Evolutionary conservation across 1,140 invertebrate genomes (phyloP).

Genomic region (Eriocheir sinensis): DNA sequence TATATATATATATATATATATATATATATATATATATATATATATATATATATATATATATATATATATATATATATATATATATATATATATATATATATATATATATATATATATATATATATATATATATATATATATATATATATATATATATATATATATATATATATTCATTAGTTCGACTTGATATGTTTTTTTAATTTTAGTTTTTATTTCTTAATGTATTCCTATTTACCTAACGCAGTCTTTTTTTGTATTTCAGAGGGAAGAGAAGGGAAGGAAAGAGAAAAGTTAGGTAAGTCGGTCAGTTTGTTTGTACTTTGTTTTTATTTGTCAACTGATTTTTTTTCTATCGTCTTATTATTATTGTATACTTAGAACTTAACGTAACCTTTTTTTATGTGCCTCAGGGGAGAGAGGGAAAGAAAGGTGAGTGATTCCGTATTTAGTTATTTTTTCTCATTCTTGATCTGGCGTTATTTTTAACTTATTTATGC

Average conservation of each 20-base stretch:
- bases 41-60: background rate
- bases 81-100: background rate
- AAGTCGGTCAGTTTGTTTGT: background rate
- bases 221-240: background rate
- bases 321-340: background rate
- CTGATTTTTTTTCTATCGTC: background rate
- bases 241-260: background rate
- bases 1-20: background rate
- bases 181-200: background rate
- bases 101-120: constrained; percentile 42
- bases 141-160: constrained; percentile 53
- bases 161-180: constrained; percentile 47
- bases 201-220: background rate
- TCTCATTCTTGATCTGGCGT: too few species aligned
- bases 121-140: constrained; percentile 55
- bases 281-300: background rate
- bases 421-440: too few species aligned
- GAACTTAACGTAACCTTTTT: too few species aligned
- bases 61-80: too few species aligned
- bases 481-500: too few species aligned
- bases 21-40: constrained; percentile 7
- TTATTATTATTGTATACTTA: background rate
- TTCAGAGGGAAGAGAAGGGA: background rate
- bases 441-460: too few species aligned
- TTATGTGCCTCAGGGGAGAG: too few species aligned